Evolutionary conservation across 2,113 vertebrate species (phyloP), one percentile per base, ranked within the genome.

Genomic region (Tragelaphus buxtoni): DNA sequence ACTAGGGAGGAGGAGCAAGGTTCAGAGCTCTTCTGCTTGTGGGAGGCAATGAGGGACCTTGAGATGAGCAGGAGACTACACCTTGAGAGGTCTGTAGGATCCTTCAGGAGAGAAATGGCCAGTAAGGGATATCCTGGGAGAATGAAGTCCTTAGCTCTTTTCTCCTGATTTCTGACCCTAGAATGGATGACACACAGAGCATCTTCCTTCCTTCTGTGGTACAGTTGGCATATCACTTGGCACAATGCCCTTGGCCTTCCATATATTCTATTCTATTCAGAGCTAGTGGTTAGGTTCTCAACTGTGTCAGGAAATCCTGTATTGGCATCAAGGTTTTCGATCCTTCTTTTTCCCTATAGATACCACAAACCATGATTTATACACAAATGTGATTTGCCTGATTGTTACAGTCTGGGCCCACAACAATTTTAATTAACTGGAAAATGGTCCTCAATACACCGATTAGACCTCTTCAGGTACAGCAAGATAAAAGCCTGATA

Each of bases 401-500:
- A 98, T 98, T 98, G 98, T 98, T 98, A 98, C 98, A 98, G 96
- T 98, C 97, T 97, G 97, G 98, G 98, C 98, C 98, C 95, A 98
- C 98, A 99, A 98, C 97, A 98, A 98, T 99, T 99, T 99, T 98
- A 99, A 99, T 99, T 99, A 99, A 99, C 97, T 97, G 98, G 98
- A 98, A 98, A 98, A 98, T 98, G 97, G 98, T 98, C 98, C 98
- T 99, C 98, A 98, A 98, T 98, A 98, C 98, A 98, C 98, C 97
- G 98, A 99, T 99, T 99, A 99, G 98, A 98, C 98, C 98, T 99
- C 98, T 99, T 99, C 98, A 99, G 98, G 98, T 96, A 98, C 98
- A 98, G 98, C 98, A 98, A 99, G 98, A 99, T 99, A 99, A 99
- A 99, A 99, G 99, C 99, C 98, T 98, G 98, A 97, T 99, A 98